Conservation (phyloP, 2,888 invertebrate species). For the Uropetala carovei region DNA sequence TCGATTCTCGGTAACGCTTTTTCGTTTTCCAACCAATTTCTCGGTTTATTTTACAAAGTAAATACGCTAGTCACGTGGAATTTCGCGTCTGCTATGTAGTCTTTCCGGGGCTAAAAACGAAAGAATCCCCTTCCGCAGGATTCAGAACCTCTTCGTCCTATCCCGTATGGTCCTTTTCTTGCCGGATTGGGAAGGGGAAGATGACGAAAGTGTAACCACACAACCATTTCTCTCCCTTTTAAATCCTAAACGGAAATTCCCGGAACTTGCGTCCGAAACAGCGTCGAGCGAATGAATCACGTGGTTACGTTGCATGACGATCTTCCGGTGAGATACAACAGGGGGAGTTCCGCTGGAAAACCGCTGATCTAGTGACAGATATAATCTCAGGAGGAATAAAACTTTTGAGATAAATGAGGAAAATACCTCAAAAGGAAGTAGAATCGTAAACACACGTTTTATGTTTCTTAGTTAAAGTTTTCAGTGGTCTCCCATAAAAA, state of each 20-base stretch:
- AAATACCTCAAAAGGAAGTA: too few species aligned
- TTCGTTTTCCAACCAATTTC: too few species aligned
- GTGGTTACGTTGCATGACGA: not conserved
- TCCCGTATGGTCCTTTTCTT: not conserved
- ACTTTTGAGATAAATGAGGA: too few species aligned
- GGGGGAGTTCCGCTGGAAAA: not conserved
- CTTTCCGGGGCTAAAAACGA: too few species aligned
- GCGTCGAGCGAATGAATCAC: not conserved
- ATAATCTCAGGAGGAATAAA: too few species aligned
- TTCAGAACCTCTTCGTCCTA: not conserved
- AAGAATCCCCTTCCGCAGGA: not conserved
- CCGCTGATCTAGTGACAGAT: not conserved
- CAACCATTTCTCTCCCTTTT: not conserved
- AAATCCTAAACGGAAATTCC: not conserved
- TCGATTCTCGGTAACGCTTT: too few species aligned
- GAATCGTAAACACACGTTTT: too few species aligned
- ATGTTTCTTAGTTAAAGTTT: too few species aligned
- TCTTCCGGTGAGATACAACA: not conserved
- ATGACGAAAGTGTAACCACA: not conserved
- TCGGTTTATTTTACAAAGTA: too few species aligned
- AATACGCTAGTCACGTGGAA: too few species aligned
- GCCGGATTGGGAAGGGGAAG: not conserved
- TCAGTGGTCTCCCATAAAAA: too few species aligned
- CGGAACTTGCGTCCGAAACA: not conserved
- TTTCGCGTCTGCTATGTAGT: too few species aligned